Evolutionary conservation across 2,888 invertebrate species (phyloP).

Genomic region (Athetis lepigone): DNA sequence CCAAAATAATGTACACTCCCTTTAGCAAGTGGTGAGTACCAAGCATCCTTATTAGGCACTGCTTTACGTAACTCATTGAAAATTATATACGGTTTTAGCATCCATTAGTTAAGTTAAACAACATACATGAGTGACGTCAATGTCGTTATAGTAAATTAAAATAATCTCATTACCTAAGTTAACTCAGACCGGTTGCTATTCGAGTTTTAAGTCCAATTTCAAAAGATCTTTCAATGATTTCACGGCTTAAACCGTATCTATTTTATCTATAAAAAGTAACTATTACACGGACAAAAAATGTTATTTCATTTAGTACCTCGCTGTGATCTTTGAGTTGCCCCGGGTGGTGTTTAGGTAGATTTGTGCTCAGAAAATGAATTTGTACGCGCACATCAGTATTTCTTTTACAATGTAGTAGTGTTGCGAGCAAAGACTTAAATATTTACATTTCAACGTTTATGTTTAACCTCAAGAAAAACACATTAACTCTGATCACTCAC

Average conservation of each 20-base stretch:
- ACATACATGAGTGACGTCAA: conserved; percentile 61
- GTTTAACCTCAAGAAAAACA: conserved; percentile 42
- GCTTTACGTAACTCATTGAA: conserved; percentile 49
- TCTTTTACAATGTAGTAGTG: conserved; percentile 36
- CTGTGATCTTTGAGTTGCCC: conserved; percentile 18
- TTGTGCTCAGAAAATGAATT: conserved; percentile 19
- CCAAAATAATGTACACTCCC: conserved; percentile 13
- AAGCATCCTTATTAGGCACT: conserved; percentile 43
- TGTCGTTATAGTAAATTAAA: conserved; percentile 52
- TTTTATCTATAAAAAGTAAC: conserved; percentile 46
- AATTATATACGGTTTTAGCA: conserved; percentile 58
- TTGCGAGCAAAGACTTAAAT: conserved; percentile 36
- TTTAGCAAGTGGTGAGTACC: conserved; percentile 18
- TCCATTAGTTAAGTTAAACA: conserved; percentile 58
- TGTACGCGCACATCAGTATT: conserved; percentile 13
- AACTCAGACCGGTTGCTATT: conserved; percentile 49
- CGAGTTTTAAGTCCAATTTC: conserved; percentile 49
- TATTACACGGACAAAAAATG: conserved; percentile 47
- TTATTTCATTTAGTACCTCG: conserved; percentile 14
- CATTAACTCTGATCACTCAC: conserved; percentile 42
- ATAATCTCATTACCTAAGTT: conserved; percentile 43
- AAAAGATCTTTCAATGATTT: conserved; percentile 56
- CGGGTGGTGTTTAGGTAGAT: conserved; percentile 17
- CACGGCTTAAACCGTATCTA: conserved; percentile 52
- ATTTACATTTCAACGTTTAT: conserved; percentile 51